Percentiles rank a stretch among this genome's conserved stretches.
phyloP scores from a whole-genome alignment of 2,797 vertebrate genomes.

The Rousettus madagascariensis region DNA sequence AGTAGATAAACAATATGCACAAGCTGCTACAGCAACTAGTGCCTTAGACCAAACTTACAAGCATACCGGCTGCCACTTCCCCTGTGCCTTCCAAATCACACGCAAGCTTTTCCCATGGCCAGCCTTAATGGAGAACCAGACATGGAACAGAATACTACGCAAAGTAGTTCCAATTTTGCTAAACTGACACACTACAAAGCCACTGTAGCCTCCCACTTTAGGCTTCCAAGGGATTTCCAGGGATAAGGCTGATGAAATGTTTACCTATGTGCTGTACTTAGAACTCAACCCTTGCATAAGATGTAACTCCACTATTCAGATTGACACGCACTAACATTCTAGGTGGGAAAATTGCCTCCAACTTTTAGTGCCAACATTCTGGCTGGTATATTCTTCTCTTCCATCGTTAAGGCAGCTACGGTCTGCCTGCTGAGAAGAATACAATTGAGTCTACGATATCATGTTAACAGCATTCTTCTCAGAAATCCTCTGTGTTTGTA shows the following conservation, averaged over 20 bases:
- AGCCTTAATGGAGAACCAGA: background rate
- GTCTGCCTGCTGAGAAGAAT: constrained; percentile 1
- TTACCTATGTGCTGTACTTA: background rate
- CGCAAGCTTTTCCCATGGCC: background rate
- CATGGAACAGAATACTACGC: background rate
- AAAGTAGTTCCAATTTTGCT: background rate
- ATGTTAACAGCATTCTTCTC: background rate
- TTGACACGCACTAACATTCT: background rate
- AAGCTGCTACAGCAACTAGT: background rate
- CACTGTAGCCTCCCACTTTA: background rate
- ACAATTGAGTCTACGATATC: background rate
- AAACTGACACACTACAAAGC: background rate
- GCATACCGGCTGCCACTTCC: background rate
- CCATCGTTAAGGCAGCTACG: constrained; percentile 25
- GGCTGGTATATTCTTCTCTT: background rate
- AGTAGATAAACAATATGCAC: fast-evolving
- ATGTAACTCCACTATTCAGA: background rate
- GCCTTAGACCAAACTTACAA: background rate
- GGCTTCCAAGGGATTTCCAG: background rate
- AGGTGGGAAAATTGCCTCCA: background rate
- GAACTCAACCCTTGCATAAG: background rate
- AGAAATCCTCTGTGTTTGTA: background rate
- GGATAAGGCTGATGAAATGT: background rate
- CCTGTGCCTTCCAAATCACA: background rate
- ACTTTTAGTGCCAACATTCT: background rate